These are phyloP conservation scores for Pollenia labialis DNA, from an alignment of 2,888 invertebrate species.

Conservation along the genomic window DNA sequence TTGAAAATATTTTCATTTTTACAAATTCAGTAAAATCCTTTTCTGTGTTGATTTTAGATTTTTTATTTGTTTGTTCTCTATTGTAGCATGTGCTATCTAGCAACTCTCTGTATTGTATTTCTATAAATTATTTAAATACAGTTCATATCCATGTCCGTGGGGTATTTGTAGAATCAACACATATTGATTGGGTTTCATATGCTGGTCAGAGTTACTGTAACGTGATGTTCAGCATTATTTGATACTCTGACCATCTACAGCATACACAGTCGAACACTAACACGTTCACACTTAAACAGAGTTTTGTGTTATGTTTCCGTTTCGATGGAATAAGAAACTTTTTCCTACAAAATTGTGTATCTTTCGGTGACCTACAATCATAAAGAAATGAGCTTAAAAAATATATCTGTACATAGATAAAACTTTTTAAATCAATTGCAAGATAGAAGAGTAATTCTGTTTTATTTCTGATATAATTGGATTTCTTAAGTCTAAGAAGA, in stretches of 20 bases:
- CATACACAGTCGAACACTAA: neutral
- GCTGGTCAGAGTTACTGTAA: slow-evolving; percentile 18
- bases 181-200: slow-evolving; percentile 48
- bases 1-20: neutral
- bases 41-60: slow-evolving; percentile 6
- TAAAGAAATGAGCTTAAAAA: neutral
- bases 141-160: slow-evolving; percentile 33
- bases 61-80: neutral
- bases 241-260: slow-evolving; percentile 18
- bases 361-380: neutral
- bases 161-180: slow-evolving; percentile 41
- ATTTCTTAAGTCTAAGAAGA: too few species aligned
- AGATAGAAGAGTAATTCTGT: neutral
- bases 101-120: neutral
- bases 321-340: neutral
- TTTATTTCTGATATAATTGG: too few species aligned
- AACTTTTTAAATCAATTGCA: neutral
- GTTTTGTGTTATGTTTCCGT: neutral
- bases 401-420: neutral
- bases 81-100: too few species aligned
- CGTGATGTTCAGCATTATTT: slow-evolving; percentile 3
- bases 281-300: neutral
- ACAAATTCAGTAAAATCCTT: neutral
- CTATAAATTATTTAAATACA: slow-evolving; percentile 19
- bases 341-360: neutral